These are phyloP conservation scores for Gari tellinella DNA, from an alignment of 2,888 invertebrate species.

Conservation along the genomic window DNA sequence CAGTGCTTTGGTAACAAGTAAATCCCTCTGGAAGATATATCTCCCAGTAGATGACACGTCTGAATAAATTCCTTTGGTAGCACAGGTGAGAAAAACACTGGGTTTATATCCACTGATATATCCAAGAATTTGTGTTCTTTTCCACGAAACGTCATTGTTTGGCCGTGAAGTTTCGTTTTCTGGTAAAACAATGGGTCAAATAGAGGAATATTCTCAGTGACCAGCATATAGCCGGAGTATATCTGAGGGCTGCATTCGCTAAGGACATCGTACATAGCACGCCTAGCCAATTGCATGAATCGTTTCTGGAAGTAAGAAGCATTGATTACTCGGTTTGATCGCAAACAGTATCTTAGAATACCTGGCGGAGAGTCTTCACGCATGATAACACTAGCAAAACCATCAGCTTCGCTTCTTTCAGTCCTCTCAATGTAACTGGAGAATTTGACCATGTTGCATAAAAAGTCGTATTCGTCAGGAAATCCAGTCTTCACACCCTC, in stretches of 20 bases:
- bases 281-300: too few relatives aligned
- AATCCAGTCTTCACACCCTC: constrained; percentile 39
- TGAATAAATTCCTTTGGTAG: constrained; percentile 4
- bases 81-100: constrained; percentile 22
- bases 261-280: too few relatives aligned
- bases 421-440: constrained; percentile 13
- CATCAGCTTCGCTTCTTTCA: constrained; percentile 11
- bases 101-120: constrained; percentile 40
- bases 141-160: constrained; percentile 30
- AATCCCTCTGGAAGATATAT: constrained; percentile 28
- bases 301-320: too few relatives aligned
- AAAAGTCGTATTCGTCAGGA: constrained; percentile 49
- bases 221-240: constrained; percentile 4
- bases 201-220: constrained; percentile 3
- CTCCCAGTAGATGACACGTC: constrained; percentile 5
- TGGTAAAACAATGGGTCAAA: constrained; percentile 5
- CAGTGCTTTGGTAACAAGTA: constrained; percentile 43
- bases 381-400: constrained; percentile 22
- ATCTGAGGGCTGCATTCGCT: too few relatives aligned
- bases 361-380: constrained; percentile 3
- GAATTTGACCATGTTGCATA: constrained; percentile 16
- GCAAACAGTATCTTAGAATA: constrained; percentile 18
- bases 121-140: constrained; percentile 30
- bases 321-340: neutral
- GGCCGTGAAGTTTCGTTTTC: constrained; percentile 20